A percentile compares a stretch with the other conserved stretches of the same genome.
phyloP scores from a whole-genome alignment of 2,888 invertebrate species.

The Amphipoea lucens region DNA sequence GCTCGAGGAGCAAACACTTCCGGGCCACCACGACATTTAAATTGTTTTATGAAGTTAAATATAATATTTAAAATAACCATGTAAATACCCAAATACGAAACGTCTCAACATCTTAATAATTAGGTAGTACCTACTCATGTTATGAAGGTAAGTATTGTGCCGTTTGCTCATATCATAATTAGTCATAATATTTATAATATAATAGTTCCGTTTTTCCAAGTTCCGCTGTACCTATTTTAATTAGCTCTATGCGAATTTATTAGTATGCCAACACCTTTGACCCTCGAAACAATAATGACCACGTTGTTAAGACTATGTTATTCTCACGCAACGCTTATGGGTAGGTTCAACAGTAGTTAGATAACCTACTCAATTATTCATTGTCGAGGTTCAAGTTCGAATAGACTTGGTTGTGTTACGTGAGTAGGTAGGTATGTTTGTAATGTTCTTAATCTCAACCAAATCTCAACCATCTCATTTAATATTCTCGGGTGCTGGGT shows the following conservation, averaged over 20 bases:
- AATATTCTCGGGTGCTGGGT: neutral
- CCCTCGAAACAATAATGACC: slow-evolving; percentile 82
- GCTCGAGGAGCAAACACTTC: slow-evolving; percentile 4
- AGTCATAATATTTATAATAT: neutral
- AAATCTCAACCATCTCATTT: neutral
- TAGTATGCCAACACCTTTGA: slow-evolving; percentile 69
- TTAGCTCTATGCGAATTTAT: slow-evolving; percentile 56
- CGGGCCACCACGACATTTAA: neutral
- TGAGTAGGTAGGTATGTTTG: neutral
- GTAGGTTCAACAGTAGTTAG: slow-evolving; percentile 62
- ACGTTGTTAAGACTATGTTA: slow-evolving; percentile 74
- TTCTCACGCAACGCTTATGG: slow-evolving; percentile 80
- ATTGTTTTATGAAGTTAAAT: neutral
- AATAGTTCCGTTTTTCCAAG: slow-evolving; percentile 46
- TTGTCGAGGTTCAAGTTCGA: slow-evolving; percentile 76
- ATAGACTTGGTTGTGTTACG: neutral
- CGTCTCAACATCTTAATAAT: neutral
- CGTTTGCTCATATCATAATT: neutral
- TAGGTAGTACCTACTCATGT: neutral
- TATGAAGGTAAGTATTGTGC: neutral
- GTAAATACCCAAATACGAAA: neutral
- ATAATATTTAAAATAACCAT: neutral
- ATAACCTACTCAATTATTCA: slow-evolving; percentile 68
- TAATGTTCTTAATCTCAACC: neutral
- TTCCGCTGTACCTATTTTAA: slow-evolving; percentile 45